Evolutionary conservation across 2,113 vertebrate genomes (phyloP), one percentile per base, ranked within the genome.

Genomic region (Circaetus cinerascens): DNA sequence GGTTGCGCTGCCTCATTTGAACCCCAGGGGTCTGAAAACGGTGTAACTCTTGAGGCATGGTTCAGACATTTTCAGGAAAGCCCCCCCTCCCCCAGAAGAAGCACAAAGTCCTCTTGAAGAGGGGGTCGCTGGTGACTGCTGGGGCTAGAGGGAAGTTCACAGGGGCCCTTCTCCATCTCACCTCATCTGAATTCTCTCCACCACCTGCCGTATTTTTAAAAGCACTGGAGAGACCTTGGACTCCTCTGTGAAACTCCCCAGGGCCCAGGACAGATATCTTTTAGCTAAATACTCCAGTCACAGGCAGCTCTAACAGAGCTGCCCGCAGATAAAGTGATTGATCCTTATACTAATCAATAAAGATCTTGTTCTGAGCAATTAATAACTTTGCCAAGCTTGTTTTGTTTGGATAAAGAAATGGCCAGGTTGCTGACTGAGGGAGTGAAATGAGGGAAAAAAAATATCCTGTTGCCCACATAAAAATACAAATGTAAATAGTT

Each of bases 151-250:
- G 21, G 34, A 62, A 64, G 43, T 45, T 22, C n/a, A 5, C 14
- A 23, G 68, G 76, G 29, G 45, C 43, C 77, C 27, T 62, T 88
- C 59, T 60, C 69, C 60, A 32, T 69, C 91, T 63, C 38, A 26
- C 62, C 93, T 84, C 72, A 62, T 80, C 86, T 48, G 53, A 85
- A 94, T 93, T 90, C 91, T 90, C 69, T 67, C 59, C 72, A 26
- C 48, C 96, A 83, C 86, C 95, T 94, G 84, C 62, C 18, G 5
- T 56, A 18, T 81, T 95, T 97, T 95, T 93, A 84, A 96, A 51
- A 67, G 30, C 36, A 4, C 53, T 25, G 46, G 48, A 36, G 27
- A 96, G 85, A 93, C 86, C 93, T 91, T 97, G 91, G 60, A 68
- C 38, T 34, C 9, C 34, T 19, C 45, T 89, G 88, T 87, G 94